Evolutionary conservation across 2,888 invertebrate genomes (phyloP), one percentile per base, ranked within the genome.

Genomic region (Cinara cedri): DNA sequence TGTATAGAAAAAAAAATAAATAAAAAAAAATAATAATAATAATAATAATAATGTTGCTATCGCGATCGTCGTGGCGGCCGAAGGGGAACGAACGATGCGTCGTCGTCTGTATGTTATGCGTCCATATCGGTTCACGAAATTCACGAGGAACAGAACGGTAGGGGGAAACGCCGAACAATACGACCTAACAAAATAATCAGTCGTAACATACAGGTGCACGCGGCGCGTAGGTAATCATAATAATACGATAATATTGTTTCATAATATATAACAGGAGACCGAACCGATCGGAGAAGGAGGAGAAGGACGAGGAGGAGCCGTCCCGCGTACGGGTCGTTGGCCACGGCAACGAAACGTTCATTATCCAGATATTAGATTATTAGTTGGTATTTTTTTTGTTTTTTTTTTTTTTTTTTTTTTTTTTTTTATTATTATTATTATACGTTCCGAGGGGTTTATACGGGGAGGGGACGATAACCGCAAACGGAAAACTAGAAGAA

Each of bases 311-410:
- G 34, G 34, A 34, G 34, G 34, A 34, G 34, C 3, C 10, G 0
- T 24, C 46, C 13, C 21, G 44, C 16, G 21, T 44, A 70, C 14
- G 42, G 75, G 65, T 76, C 76, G 46, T 68, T 76, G 76, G 76
- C 76, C 66, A 57, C 51, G 19, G 14, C 21, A 16, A 63, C n/a
- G n/a, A 44, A 19, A 55, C 57, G 11, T 68, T 76, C 76, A 24
- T 76, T 76, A 49, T 57, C 24, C 54, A 68, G n/a, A 57, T 14
- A 76, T 34, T n/a, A n/a, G n/a, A 26, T 66, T 54, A 63, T n/a
- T 24, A 51, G 51, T 63, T 11, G 8, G n/a, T 46, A 44, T 66
- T 21, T 26, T 14, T 21, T 34, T 13, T 54, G 14, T 34, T 19
- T 19, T 42, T 55, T 44, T 54, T 70, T 14, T 44, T 24, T 57